Evolutionary conservation across 2,797 vertebrate species (phyloP).

Genomic region (Micromesistius poutassou): DNA sequence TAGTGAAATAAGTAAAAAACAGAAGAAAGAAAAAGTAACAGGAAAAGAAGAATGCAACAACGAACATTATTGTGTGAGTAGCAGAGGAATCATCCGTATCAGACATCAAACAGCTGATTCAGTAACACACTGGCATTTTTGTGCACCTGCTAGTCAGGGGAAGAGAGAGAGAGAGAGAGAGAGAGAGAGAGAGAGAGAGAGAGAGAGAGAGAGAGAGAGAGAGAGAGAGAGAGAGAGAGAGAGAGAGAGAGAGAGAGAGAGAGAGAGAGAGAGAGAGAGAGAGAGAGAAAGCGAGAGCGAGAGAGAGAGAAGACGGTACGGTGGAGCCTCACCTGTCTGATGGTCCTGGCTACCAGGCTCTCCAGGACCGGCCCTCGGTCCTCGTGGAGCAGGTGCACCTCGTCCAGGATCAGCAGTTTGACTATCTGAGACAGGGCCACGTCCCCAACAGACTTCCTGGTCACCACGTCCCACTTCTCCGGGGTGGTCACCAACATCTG

Average conservation of each 20-base stretch:
- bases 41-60: background rate
- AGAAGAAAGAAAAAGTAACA: background rate
- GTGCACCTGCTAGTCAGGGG: background rate
- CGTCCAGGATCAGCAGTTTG: conserved; percentile 92
- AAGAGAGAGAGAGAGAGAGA: background rate
- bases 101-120: too few species aligned
- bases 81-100: background rate
- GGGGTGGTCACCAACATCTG: conserved; percentile 99
- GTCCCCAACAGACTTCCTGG: conserved; percentile 96
- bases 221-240: too few species aligned
- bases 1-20: background rate
- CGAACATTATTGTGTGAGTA: background rate
- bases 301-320: background rate
- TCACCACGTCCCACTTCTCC: conserved; percentile 99
- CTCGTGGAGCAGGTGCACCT: conserved; percentile 96
- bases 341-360: conserved; percentile 93
- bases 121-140: too few species aligned
- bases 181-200: background rate
- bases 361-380: conserved; percentile 96
- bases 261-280: background rate
- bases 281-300: background rate
- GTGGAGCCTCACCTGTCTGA: conserved; percentile 79
- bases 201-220: background rate
- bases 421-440: conserved; percentile 94
- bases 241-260: background rate